A percentile compares a stretch with the other conserved stretches of the same genome.
These are phyloP conservation scores for Adelphocoris suturalis DNA, from an alignment of 2,888 invertebrate genomes.

Conservation along the genomic window DNA sequence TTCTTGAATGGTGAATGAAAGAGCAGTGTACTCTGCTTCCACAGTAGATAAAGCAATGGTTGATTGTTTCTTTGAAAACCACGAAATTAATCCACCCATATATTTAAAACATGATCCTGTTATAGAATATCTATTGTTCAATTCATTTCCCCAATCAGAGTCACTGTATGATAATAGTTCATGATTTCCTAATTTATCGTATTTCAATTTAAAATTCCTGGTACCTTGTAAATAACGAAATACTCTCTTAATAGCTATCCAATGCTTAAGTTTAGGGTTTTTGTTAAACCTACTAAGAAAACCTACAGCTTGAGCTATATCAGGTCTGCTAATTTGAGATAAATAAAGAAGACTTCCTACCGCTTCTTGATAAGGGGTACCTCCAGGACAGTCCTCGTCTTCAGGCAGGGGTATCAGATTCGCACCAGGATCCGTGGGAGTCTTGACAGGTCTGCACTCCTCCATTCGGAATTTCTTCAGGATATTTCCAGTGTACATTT, in stretches of 20 bases:
- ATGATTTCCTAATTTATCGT: neutral
- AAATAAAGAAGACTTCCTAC: no score
- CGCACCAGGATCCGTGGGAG: no score
- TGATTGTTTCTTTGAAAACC: constrained; percentile 51
- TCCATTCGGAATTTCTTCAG: no score
- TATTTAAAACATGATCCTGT: constrained; percentile 40
- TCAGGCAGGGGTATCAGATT: no score
- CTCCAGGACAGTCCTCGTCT: no score
- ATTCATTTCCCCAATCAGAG: constrained; percentile 55
- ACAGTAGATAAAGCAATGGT: constrained; percentile 52
- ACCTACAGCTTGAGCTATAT: no score
- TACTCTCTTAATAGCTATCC: neutral
- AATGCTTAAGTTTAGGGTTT: no score
- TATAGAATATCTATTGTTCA: constrained; percentile 23
- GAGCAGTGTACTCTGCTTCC: constrained; percentile 56
- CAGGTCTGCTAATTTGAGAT: no score
- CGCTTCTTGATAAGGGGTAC: no score
- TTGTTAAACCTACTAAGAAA: no score
- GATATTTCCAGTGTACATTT: no score
- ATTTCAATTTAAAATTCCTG: neutral
- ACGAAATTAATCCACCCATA: constrained; percentile 44
- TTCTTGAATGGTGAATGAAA: constrained; percentile 21
- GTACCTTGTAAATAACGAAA: constrained; percentile 51
- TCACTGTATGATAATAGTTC: constrained; percentile 14
- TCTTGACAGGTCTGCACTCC: no score